These are phyloP conservation scores for Sycobia sp. DNA, from an alignment of 1,140 invertebrate genomes.

Conservation along the genomic window DNA sequence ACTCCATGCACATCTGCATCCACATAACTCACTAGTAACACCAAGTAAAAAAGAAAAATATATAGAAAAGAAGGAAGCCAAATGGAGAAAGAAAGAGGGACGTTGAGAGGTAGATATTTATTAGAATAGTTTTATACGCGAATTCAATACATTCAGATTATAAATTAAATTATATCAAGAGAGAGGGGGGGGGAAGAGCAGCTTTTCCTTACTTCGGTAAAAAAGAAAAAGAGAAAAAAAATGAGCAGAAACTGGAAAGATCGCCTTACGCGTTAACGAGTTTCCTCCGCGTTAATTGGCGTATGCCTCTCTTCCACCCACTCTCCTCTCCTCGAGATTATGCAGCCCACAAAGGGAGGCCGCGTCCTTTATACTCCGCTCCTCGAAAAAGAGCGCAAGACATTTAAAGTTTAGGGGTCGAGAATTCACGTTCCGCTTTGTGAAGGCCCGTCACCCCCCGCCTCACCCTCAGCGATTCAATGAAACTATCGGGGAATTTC, in stretches of 20 bases:
- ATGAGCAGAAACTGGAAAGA: background rate
- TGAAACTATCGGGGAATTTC: no score
- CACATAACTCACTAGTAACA: slow-evolving; percentile 7
- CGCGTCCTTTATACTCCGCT: no score
- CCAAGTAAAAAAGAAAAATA: background rate
- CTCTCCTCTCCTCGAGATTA: background rate
- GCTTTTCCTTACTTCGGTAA: background rate
- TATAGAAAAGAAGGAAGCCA: background rate
- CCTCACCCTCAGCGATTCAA: no score
- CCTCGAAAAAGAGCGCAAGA: background rate
- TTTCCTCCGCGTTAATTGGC: slow-evolving; percentile 16
- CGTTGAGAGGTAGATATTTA: background rate
- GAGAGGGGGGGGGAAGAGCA: slow-evolving; percentile 5
- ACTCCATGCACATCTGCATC: background rate
- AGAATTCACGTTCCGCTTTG: no score
- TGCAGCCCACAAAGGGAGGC: background rate
- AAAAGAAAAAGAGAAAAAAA: background rate
- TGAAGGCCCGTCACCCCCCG: no score
- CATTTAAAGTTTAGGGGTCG: no score
- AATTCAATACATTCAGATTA: no score
- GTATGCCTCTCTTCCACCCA: no score
- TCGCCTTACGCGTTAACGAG: slow-evolving; percentile 1
- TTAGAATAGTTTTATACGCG: no score
- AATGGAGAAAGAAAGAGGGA: background rate
- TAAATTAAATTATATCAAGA: no score